Evolutionary conservation across 2,797 vertebrate genomes (phyloP), one percentile per base, ranked within the genome.

Genomic region (Melanotaenia maccullochi): DNA sequence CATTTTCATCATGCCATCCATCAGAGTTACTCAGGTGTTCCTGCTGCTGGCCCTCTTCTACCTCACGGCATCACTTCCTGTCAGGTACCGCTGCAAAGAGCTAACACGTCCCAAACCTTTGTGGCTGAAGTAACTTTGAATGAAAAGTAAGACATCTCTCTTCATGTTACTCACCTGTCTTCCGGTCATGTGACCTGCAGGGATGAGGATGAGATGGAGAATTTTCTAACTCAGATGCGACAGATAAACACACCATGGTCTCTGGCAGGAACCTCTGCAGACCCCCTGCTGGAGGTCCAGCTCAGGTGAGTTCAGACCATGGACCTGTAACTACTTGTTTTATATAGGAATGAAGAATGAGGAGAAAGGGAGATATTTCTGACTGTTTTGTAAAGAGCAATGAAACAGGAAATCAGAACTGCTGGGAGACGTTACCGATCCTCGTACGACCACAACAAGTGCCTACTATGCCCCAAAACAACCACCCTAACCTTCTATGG

Each of bases 21-120:
- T 92, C 25, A 84, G 85, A 32, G 76, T 90, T 44, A 81, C 78
- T 61, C 90, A 90, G 65, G 57, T 83, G 42, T 73, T 93, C 61
- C 68, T 95, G 71, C 73, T 94, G 35, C 71, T 71, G 30, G 83
- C 79, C 38, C 59, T 94, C 65, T 65, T 94, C 70, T 80, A 92
- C 65, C 55, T 84, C 71, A 56, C 76, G 3, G 51, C 78, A 28
- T 75, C 92, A 40, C 83, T 91, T 81, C 92, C 94, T 71, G 79
- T 87, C 85, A 78, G 87, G 86, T 93, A 76, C 20, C 1, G 0
- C 54, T 65, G 44, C 40, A 36, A 69, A 25, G 38, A 18, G 20
- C 42, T 47, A 9, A 38, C 42, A 5, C 11, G 12, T 11, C 1
- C 7, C 49, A 51, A 51, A 51, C 47, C n/a, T 1, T 49, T 49